Base-by-base conservation (phyloP, 2,797 vertebrate genomes). In the Prionace glauca region DNA sequence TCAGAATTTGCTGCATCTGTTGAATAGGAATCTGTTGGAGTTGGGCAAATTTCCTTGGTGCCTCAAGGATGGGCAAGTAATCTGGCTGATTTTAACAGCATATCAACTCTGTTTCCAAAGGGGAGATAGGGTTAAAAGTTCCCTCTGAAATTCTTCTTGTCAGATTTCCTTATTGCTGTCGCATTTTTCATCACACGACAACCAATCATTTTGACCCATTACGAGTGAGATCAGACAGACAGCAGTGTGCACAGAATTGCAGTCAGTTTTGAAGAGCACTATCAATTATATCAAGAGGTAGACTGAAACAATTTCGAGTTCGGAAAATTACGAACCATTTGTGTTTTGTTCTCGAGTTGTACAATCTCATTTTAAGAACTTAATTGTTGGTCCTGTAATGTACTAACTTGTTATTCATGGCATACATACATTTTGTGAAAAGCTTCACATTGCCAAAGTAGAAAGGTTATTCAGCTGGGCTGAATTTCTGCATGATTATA, bases 401-500 rank as follows among this genome's bases (percentile, higher is more conserved):
- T 92, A 92, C 95, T 96, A 91, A 95, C 96, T 95, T 96, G 45
- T 95, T 95, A 95, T 74, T 95, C 72, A 20, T 26, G 77, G 45
- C 32, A 14, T 92, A n/a, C 41, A 11, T 12, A 69, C n/a, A 92
- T n/a, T 95, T 95, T 91, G 24, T 77, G 50, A 77, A 74, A 95
- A 41, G 93, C 41, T 18, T 94, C 41, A 94, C 96, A 84, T 84
- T 94, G 56, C 96, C 95, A 95, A 96, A 95, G 72, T 95, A 79
- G 95, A 96, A 96, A 96, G 93, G 96, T 96, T 96, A 96, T 92
- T 96, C 96, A 96, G 95, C 96, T 96, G 97, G 96, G 96, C 96
- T 96, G 95, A 96, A 96, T 96, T 96, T 96, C 96, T 96, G 96
- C 26, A 91, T 97, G 96, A 97, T 97, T 96, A 97, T 95, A 92